Base-by-base conservation (phyloP, 1,140 invertebrate species). In the Sinonovacula constricta region DNA sequence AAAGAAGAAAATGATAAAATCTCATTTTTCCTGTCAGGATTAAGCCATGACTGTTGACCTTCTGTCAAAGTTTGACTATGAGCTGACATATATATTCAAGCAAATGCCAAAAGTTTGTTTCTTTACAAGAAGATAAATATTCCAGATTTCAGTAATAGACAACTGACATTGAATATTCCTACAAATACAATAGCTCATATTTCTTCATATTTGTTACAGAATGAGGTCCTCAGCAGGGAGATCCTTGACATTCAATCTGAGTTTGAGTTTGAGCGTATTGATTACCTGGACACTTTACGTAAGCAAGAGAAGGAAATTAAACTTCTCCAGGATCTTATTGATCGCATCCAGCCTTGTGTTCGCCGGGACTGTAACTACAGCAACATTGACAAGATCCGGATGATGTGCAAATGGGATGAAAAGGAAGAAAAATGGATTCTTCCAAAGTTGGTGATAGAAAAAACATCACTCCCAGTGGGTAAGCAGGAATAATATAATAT, bases 241-340 rank as follows among this genome's bases (percentile, higher is more conserved):
- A 94, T 97, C 12, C 88, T 91, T 24, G 96, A 97, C 90, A 90
- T 97, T 1, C 95, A 96, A 82, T 93, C 94, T 51, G 96, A 97
- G 91, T 97, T 97, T 91, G 95, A 97, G 91, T 92, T 93, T 67
- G 96, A 97, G 86, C 89, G 96, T 14, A 94, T 95, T 2, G 96
- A 97, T 87, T 97, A 97, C 86, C 90, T 97, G 54, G 96, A 97
- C 88, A 95, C 95, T 2, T 96, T 97, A 53, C 90, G 96, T 24
- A 93, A 93, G 87, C 94, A 96, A 86, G 94, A 96, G 57, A 93
- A 94, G 83, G 94, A 95, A 82, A 85, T 95, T 3, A 94, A 95
- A 88, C 92, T 96, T 14, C 90, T 95, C 33, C 92, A 93, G 56
- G 81, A 86, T 7, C 45, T 97, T 26, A 80, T 95, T 2, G 94